Evolutionary conservation across 2,888 invertebrate genomes (phyloP).

Genomic region (Meghimatium bilineatum): DNA sequence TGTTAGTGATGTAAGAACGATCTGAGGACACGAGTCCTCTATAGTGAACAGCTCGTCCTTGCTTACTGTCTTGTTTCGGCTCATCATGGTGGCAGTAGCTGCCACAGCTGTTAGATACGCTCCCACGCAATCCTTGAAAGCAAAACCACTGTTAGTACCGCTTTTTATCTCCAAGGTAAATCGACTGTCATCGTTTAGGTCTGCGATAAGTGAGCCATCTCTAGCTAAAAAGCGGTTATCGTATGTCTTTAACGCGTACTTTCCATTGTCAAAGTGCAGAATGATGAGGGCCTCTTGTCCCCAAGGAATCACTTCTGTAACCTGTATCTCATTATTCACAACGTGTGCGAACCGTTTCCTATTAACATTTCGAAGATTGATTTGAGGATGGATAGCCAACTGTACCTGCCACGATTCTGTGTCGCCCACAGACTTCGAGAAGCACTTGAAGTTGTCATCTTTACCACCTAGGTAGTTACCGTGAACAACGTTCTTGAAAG

Average conservation of each 20-base stretch:
- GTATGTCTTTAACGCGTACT: constrained; percentile 96
- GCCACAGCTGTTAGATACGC: constrained; percentile 96
- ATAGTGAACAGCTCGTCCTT: constrained; percentile 97
- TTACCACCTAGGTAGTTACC: constrained; percentile 95
- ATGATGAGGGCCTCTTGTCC: constrained; percentile 97
- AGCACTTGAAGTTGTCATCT: constrained; percentile 92
- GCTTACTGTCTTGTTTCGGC: constrained; percentile 92
- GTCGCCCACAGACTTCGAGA: constrained; percentile 88
- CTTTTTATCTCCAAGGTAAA: constrained; percentile 97
- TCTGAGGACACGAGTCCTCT: constrained; percentile 96
- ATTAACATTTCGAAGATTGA: constrained; percentile 94
- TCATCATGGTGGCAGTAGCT: constrained; percentile 95
- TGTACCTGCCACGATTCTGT: constrained; percentile 95
- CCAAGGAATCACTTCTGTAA: constrained; percentile 98
- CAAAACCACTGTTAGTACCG: constrained; percentile 82
- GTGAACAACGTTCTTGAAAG: constrained; percentile 81
- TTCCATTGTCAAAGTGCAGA: constrained; percentile 90
- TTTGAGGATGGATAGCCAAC: constrained; percentile 94
- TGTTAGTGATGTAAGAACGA: constrained; percentile 93
- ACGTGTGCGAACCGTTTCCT: constrained; percentile 95
- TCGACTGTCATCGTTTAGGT: constrained; percentile 82
- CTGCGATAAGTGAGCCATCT: constrained; percentile 77
- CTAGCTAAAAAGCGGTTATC: constrained; percentile 86
- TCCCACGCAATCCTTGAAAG: constrained; percentile 87
- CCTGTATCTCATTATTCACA: constrained; percentile 81